Evolutionary conservation across 2,888 invertebrate genomes (phyloP).

Genomic region (Psylliodes chrysocephalus): DNA sequence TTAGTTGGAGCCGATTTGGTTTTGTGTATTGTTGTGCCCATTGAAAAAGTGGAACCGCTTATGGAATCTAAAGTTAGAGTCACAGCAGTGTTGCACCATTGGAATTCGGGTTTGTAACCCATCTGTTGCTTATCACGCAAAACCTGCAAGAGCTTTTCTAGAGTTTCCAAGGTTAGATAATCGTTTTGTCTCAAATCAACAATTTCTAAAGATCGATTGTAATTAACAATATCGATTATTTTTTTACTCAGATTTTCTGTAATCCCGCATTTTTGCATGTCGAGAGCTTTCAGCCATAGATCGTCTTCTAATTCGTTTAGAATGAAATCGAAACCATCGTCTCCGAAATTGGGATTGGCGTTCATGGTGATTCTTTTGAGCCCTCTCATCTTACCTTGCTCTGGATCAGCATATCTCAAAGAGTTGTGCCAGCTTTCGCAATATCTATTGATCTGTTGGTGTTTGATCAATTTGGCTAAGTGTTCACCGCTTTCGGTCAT

Average conservation of each 20-base stretch:
- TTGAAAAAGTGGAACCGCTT: constrained; percentile 47
- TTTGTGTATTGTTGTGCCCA: constrained; percentile 48
- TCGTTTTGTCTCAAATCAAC: constrained; percentile 75
- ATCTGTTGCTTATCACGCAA: constrained; percentile 56
- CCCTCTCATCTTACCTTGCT: constrained; percentile 78
- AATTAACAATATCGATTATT: constrained; percentile 70
- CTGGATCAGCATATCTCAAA: constrained; percentile 78
- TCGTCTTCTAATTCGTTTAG: constrained; percentile 79
- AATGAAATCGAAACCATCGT: constrained; percentile 71
- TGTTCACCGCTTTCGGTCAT: constrained; percentile 72
- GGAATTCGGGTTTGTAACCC: constrained; percentile 55
- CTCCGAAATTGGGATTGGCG: constrained; percentile 74
- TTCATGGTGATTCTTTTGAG: constrained; percentile 76
- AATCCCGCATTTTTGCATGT: constrained; percentile 80
- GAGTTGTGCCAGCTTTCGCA: constrained; percentile 86
- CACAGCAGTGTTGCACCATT: constrained; percentile 58
- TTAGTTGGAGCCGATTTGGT: constrained; percentile 55
- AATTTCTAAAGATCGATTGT: constrained; percentile 75
- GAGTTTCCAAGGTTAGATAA: constrained; percentile 49
- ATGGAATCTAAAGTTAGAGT: constrained; percentile 51
- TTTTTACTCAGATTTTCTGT: constrained; percentile 70
- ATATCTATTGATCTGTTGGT: constrained; percentile 70
- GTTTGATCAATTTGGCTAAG: constrained; percentile 74
- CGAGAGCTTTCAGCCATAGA: constrained; percentile 83
- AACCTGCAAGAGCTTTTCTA: constrained; percentile 57